Base-by-base conservation (phyloP, 2,797 vertebrate species). In the Pseudomugil tenellus region DNA sequence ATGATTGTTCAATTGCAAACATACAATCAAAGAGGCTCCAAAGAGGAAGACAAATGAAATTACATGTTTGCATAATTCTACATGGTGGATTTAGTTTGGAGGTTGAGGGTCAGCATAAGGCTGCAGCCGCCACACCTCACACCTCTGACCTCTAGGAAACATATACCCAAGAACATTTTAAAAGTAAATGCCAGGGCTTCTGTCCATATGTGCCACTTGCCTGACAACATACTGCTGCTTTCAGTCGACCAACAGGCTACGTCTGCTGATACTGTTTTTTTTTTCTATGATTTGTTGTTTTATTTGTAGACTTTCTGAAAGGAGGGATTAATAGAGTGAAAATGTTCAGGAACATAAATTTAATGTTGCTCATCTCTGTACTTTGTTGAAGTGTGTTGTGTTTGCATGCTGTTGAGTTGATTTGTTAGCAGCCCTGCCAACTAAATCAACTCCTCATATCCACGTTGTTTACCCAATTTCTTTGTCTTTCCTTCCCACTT, bases 1-100 rank as follows among this genome's bases (percentile, higher is more conserved):
- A 10, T 53, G 14, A 53, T 17, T 23, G 25, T 28, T 53, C 26
- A 1, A 17, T 29, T 16, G 14, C 17, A 13, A 25, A 25, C 21
- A 51, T 8, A 37, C 23, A 26, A 74, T 23, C 43, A 32, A 35
- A 29, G 37, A 48, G 69, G 65, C 2, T 0, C 32, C 35, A 65
- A 19, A 89, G 89, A 86, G 91, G 92, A 94, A 94, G 94, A 95
- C 92, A 89, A 80, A 79, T 83, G 60, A 79, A 57, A 58, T 85
- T 84, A 87, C 89, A 89, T 83, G 84, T 86, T 88, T 79, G 82
- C 86, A 87, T 90, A 85, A 63, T 74, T 88, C 19, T 31, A 76
- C 43, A 72, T 80, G 80, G 79, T 88, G 83, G 85, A 85, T 91
- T 88, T 89, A 86, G 89, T 84, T 91, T 90, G 79, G 85, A 76